Percentiles rank a stretch among this genome's conserved stretches.
These are phyloP conservation scores for Melikaiella ostensackeni DNA, from an alignment of 2,888 invertebrate species.

Conservation along the genomic window DNA sequence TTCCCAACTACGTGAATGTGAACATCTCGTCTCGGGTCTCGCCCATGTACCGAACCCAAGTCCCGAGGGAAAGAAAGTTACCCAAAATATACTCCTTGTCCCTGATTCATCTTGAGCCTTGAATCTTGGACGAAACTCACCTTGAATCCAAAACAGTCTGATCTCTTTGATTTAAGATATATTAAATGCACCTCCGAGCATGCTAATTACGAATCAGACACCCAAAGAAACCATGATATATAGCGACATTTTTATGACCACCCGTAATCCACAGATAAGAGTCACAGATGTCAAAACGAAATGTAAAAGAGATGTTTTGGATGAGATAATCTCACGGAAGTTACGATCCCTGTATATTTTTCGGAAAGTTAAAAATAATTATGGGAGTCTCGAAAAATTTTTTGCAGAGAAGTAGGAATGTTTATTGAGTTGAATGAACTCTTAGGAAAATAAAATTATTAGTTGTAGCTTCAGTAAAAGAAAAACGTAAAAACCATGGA, in stretches of 20 bases:
- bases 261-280: slow-evolving; percentile 4
- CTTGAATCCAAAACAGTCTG: slow-evolving; percentile 14
- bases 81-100: slow-evolving; percentile 31
- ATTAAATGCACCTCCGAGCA: slow-evolving; percentile 20
- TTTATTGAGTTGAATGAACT: neutral
- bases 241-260: slow-evolving; percentile 12
- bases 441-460: neutral
- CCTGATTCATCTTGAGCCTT: slow-evolving; percentile 34
- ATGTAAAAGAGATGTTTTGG: slow-evolving; percentile 17
- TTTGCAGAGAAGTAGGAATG: neutral
- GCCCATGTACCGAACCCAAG: slow-evolving; percentile 43
- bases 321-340: neutral
- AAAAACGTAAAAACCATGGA: no score
- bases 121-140: slow-evolving; percentile 11
- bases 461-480: no score
- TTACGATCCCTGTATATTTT: neutral
- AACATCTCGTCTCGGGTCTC: no score
- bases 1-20: slow-evolving; percentile 54
- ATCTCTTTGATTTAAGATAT: slow-evolving; percentile 34
- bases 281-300: neutral
- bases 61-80: slow-evolving; percentile 42
- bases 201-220: slow-evolving; percentile 34
- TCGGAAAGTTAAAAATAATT: neutral
- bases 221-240: slow-evolving; percentile 16
- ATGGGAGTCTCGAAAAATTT: neutral